These are phyloP conservation scores for Aldrovandia affinis DNA, from an alignment of 2,797 vertebrate genomes.

Conservation along the genomic window DNA sequence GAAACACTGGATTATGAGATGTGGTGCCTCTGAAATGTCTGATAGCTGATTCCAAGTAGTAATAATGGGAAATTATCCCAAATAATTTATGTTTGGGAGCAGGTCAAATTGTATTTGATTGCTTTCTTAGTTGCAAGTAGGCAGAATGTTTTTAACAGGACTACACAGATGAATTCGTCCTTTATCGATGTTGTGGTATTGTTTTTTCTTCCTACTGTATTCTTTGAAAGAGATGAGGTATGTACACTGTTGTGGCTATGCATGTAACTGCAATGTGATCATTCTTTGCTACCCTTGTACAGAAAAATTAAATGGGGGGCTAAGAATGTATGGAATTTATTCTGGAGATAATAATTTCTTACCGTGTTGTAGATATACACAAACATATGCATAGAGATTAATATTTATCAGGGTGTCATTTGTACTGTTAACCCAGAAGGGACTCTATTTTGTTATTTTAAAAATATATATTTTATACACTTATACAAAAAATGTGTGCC, in stretches of 20 bases:
- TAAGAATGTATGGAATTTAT: constrained; percentile 20
- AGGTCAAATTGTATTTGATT: constrained; percentile 6
- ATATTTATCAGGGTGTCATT: constrained; percentile 49
- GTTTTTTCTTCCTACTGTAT: constrained; percentile 18
- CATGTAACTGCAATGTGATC: background rate
- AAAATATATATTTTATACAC: constrained; percentile 41
- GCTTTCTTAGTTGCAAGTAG: constrained; percentile 19
- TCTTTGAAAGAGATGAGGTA: constrained; percentile 9
- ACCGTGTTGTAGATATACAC: constrained; percentile 28
- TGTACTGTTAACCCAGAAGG: constrained; percentile 44
- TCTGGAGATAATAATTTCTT: constrained; percentile 25
- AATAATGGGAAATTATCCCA: background rate
- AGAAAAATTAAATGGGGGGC: constrained; percentile 24
- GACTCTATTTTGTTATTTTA: constrained; percentile 34
- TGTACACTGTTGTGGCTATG: constrained; percentile 12
- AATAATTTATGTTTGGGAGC: constrained; percentile 6
- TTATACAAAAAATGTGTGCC: constrained; percentile 32
- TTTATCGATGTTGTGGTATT: background rate
- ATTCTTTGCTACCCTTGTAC: background rate
- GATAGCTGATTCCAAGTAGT: background rate
- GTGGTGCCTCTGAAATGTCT: background rate
- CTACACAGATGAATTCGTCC: constrained; percentile 6
- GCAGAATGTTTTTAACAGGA: constrained; percentile 18
- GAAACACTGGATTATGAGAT: constrained; percentile 11
- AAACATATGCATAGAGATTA: constrained; percentile 41